Conservation (phyloP, 2,113 vertebrate genomes). For the Variabilichromis moorii region DNA sequence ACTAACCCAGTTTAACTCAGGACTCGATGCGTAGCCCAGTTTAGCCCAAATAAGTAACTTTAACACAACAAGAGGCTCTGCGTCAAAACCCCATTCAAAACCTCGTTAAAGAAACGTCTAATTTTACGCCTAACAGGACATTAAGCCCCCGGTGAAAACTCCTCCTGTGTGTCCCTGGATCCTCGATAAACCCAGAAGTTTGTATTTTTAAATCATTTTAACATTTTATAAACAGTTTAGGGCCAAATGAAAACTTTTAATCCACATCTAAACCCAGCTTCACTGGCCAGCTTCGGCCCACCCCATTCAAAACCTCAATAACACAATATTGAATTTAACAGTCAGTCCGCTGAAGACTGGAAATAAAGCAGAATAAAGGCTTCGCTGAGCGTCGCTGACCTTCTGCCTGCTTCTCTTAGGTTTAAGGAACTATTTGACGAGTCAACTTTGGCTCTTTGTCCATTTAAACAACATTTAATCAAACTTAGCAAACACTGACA, state of each 20-base stretch:
- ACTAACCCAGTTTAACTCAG: neutral
- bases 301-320: neutral
- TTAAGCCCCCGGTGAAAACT: neutral
- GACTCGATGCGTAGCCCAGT: neutral
- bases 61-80: neutral
- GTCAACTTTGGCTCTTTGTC: neutral
- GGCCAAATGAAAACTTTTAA: neutral
- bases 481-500: neutral
- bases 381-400: neutral
- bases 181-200: neutral
- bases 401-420: accelerated
- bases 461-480: neutral
- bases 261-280: neutral
- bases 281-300: accelerated
- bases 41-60: neutral
- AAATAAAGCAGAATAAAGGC: neutral
- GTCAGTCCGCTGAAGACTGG: neutral
- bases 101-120: neutral
- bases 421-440: neutral
- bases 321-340: neutral
- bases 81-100: neutral
- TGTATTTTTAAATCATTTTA: neutral
- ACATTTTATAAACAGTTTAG: neutral
- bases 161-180: neutral
- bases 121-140: neutral